These are phyloP conservation scores for Heliothis subflexa DNA, from an alignment of 1,140 invertebrate genomes.

Conservation along the genomic window DNA sequence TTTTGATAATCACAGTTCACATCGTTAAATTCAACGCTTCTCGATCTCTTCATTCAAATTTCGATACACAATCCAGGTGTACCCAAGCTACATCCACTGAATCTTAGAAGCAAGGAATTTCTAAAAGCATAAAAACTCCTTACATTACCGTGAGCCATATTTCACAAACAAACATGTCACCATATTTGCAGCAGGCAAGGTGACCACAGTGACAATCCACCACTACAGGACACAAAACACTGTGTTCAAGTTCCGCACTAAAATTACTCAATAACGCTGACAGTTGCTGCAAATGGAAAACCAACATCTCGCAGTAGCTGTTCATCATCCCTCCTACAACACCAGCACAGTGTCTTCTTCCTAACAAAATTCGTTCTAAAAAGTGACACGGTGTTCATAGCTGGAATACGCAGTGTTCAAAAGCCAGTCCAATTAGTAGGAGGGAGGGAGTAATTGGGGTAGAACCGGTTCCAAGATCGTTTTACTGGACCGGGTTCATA, in stretches of 20 bases:
- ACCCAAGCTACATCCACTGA: neutral
- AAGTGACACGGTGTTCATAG: conserved; percentile 7
- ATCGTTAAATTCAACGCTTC: no score
- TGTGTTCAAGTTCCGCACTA: conserved; percentile 6
- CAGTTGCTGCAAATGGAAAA: conserved; percentile 21
- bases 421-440: conserved; percentile 40
- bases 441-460: conserved; percentile 43
- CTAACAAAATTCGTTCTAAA: neutral
- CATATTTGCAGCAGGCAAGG: neutral
- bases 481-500: conserved; percentile 19
- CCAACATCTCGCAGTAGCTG: conserved; percentile 15
- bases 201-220: neutral
- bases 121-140: neutral
- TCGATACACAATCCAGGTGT: neutral
- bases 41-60: no score
- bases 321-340: conserved; percentile 2
- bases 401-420: conserved; percentile 30
- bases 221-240: neutral
- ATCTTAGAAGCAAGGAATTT: conserved; percentile 6
- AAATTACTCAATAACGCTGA: conserved; percentile 17
- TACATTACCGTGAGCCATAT: conserved; percentile 1
- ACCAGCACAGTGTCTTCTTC: conserved; percentile 21
- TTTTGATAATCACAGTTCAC: no score
- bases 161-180: neutral
- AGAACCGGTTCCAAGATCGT: conserved; percentile 32